These are phyloP conservation scores for Mus caroli DNA, from an alignment of 2,797 vertebrate species.

Conservation along the genomic window DNA sequence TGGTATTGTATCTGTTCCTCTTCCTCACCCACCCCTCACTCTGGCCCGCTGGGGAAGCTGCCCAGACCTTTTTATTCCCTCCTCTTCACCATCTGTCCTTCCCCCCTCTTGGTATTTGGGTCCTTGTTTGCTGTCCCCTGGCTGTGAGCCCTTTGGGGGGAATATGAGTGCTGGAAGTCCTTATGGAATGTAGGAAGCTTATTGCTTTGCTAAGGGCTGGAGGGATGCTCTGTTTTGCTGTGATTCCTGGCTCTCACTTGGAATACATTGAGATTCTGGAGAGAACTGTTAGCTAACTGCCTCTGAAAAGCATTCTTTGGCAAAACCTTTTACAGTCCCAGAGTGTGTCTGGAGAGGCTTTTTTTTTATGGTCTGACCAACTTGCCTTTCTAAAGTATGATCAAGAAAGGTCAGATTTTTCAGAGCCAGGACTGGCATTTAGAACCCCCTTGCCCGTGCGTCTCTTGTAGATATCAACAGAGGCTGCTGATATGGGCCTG, in stretches of 20 bases:
- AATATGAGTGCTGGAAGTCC: not conserved
- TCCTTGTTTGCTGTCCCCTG: not conserved
- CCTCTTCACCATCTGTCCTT: not conserved
- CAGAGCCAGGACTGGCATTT: not conserved
- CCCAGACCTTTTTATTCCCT: not conserved
- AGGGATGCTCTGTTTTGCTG: not conserved
- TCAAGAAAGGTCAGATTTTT: not conserved
- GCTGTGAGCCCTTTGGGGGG: slow-evolving; percentile 25
- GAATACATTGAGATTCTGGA: not conserved
- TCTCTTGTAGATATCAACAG: slow-evolving; percentile 25
- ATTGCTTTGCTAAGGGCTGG: slow-evolving; percentile 1
- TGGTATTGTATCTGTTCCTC: slow-evolving; percentile 82
- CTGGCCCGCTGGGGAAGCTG: slow-evolving; percentile 21
- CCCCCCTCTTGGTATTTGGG: not conserved
- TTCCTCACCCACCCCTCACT: slow-evolving; percentile 53
- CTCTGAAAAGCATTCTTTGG: slow-evolving; percentile 23
- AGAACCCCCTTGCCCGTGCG: not conserved
- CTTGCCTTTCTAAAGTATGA: slow-evolving; percentile 28
- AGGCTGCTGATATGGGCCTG: slow-evolving; percentile 17
- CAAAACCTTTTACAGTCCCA: not conserved
- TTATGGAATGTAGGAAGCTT: slow-evolving; percentile 12
- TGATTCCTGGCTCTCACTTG: slow-evolving; percentile 9
- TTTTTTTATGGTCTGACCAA: not conserved
- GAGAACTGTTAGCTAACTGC: slow-evolving; percentile 51
- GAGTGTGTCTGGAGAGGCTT: not conserved